These are phyloP conservation scores for Brachyptera putata DNA, from an alignment of 2,888 invertebrate genomes.

Conservation along the genomic window DNA sequence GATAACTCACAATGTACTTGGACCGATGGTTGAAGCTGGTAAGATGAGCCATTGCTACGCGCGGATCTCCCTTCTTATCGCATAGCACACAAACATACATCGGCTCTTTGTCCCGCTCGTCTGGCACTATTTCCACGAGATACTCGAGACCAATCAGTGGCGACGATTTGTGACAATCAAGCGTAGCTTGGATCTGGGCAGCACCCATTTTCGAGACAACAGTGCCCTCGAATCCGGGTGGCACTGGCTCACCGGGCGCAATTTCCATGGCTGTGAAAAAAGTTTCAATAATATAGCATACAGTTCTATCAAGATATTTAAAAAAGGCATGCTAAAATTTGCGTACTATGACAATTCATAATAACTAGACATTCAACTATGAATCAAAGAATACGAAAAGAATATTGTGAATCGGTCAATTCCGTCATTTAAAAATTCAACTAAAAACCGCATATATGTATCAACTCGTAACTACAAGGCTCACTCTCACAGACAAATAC, in stretches of 20 bases:
- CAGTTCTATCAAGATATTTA: not conserved
- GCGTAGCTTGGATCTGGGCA: slow-evolving; percentile 49
- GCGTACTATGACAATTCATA: too few species aligned
- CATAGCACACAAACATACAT: slow-evolving; percentile 74
- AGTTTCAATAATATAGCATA: not conserved
- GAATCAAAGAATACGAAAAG: too few species aligned
- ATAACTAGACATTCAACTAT: too few species aligned
- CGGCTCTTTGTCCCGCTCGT: slow-evolving; percentile 62
- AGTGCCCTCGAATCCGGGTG: slow-evolving; percentile 66
- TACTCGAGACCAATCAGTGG: slow-evolving; percentile 65
- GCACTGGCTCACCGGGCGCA: slow-evolving; percentile 63
- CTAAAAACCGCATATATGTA: too few species aligned
- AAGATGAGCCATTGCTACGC: slow-evolving; percentile 73
- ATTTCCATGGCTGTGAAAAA: slow-evolving; percentile 34
- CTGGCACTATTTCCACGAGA: slow-evolving; percentile 61
- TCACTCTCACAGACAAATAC: too few species aligned
- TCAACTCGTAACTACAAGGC: too few species aligned
- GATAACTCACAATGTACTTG: slow-evolving; percentile 63
- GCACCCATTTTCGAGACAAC: slow-evolving; percentile 41
- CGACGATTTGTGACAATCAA: slow-evolving; percentile 53
- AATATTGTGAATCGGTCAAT: too few species aligned
- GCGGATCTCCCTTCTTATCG: slow-evolving; percentile 71
- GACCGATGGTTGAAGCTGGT: slow-evolving; percentile 71
- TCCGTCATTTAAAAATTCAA: too few species aligned
- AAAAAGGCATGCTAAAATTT: too few species aligned